Evolutionary conservation across 2,888 invertebrate genomes (phyloP), one percentile per base, ranked within the genome.

Genomic region (Amaurobius ferox): DNA sequence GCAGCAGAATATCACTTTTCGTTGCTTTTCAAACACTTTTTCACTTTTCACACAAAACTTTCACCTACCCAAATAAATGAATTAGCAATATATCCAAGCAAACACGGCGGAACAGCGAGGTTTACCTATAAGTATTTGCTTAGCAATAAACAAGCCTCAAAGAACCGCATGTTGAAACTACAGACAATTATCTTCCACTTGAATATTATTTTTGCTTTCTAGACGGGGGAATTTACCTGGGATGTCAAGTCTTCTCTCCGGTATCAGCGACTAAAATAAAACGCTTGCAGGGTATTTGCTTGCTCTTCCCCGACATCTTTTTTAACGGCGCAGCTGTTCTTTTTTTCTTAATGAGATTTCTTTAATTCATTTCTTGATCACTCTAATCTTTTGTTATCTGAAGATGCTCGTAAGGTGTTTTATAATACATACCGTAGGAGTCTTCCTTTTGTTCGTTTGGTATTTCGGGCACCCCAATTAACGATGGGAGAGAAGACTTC

Each of bases 401-500:
- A 9, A 26, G 30, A 61, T 81, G 40, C 64, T 29, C 55, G 76
- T 48, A 76, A 81, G 29, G 67, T 19, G 28, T 70, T 44, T 48
- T 39, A 39, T 35, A 55, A 30, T 40, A 39, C 62, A 32, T 40
- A 48, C 48, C 44, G 29, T 44, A 29, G 40, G 32, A 68, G 39
- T 70, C 29, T 68, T 74, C 29, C 66, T 68, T 74, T 62, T 74
- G 39, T 68, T 76, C 39, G 28, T 64, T 68, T 35, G 48, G 76
- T 48, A 81, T 83, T 77, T 77, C 64, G 61, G 70, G 83, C 72
- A 83, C 64, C 74, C 71, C 77, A 83, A 83, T 83, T 83, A 83
- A 77, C 44, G 76, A 64, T 13, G n/a, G 67, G 83, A 77, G 72
- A 35, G 55, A 55, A 64, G 39, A 23, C 16, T 16, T 66, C 83